These are phyloP conservation scores for Eueides isabella DNA, from an alignment of 1,140 invertebrate species.

Conservation along the genomic window DNA sequence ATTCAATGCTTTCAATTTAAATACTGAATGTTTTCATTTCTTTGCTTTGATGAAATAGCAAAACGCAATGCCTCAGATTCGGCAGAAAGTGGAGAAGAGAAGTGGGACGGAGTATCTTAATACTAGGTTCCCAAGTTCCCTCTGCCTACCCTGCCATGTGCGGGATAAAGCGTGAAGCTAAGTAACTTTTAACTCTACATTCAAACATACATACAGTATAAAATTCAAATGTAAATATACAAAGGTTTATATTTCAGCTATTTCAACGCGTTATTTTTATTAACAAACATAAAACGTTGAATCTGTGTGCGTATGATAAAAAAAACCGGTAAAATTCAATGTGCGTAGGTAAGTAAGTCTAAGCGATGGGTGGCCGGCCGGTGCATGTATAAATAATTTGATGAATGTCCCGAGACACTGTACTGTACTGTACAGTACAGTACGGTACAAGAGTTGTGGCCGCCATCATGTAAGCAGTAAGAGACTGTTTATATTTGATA, in stretches of 20 bases:
- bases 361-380: slow-evolving; percentile 45
- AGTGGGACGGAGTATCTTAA: too few relatives aligned
- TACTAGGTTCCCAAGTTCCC: too few relatives aligned
- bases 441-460: background rate
- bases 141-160: too few relatives aligned
- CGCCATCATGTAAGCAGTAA: too few relatives aligned
- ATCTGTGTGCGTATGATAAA: background rate
- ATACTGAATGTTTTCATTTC: too few relatives aligned
- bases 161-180: too few relatives aligned
- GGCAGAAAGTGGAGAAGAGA: too few relatives aligned
- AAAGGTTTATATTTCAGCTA: background rate
- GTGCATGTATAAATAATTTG: slow-evolving; percentile 52
- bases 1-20: too few relatives aligned
- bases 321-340: slow-evolving; percentile 25
- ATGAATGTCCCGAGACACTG: slow-evolving; percentile 36
- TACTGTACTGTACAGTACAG: slow-evolving; percentile 4
- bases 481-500: too few relatives aligned
- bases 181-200: too few relatives aligned
- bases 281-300: background rate
- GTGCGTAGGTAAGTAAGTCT: slow-evolving; percentile 24
- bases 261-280: background rate
- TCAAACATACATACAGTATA: background rate
- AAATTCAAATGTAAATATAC: background rate
- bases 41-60: too few relatives aligned
- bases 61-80: too few relatives aligned